These are phyloP conservation scores for Myathropa florea DNA, from an alignment of 2,888 invertebrate genomes.

Conservation along the genomic window DNA sequence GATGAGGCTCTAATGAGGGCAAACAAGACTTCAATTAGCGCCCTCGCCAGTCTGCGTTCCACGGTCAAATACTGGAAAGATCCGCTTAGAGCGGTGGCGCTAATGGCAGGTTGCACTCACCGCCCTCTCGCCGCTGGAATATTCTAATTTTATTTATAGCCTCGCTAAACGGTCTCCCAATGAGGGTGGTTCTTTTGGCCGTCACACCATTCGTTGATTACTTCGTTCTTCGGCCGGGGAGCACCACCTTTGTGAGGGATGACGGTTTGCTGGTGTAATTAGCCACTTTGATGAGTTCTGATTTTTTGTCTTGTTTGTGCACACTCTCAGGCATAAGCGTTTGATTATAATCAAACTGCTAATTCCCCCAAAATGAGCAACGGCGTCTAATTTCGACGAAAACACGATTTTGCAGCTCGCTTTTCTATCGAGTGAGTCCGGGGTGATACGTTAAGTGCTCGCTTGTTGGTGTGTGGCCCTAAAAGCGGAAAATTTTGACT, in stretches of 20 bases:
- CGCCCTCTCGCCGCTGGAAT: background rate
- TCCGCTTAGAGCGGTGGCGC: constrained; percentile 22
- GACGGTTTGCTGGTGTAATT: background rate
- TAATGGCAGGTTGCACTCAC: background rate
- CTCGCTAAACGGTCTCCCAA: background rate
- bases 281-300: background rate
- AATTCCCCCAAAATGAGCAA: background rate
- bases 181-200: background rate
- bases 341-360: background rate
- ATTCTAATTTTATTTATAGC: constrained; percentile 9
- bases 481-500: background rate
- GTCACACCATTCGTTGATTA: background rate
- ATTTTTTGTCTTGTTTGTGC: background rate
- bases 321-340: background rate
- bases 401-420: background rate
- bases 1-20: constrained; percentile 32
- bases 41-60: constrained; percentile 1
- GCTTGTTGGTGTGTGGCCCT: background rate
- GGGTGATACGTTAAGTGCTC: background rate
- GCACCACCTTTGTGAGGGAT: background rate
- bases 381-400: background rate
- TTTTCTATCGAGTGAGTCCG: background rate
- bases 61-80: constrained; percentile 3
- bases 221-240: background rate
- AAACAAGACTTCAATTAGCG: constrained; percentile 43